Evolutionary conservation across 2,797 vertebrate genomes (phyloP), one percentile per base, ranked within the genome.

Genomic region (Pelobates cultripes): DNA sequence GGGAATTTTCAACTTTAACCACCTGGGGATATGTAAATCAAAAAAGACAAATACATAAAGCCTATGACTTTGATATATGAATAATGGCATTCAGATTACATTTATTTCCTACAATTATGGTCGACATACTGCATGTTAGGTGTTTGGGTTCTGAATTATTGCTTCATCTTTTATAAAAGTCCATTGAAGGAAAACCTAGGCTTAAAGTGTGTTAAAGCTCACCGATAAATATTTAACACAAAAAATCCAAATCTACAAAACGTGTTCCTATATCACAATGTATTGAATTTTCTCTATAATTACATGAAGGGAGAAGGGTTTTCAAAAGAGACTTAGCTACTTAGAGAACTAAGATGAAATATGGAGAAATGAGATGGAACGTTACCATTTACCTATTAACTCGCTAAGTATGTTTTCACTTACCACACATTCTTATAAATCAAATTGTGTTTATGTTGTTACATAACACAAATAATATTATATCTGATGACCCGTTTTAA

Each of bases 1-100:
- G 57, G 28, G 70, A 64, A 70, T 70, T 44, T 60, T 53, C 73
- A 75, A 70, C 55, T 44, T 70, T 51, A 28, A 43, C 73, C 73
- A 76, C 66, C 79, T 81, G 55, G 67, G 73, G 73, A 44, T 75
- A 81, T 70, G 67, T 76, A 70, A 81, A 81, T 81, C 66, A 64
- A 63, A 81, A 68, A 69, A 75, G 79, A 70, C 64, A 80, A 80
- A 80, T 80, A 75, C 28, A 69, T 75, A 75, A 69, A 70, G 74
- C 55, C 42, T 41, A 41, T 80, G 67, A 42, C 28, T 75, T 64
- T 76, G 66, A 81, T 64, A 75, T 75, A 76, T 64, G 69, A 76
- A 45, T 71, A 70, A 70, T 61, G 64, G 47, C 42, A n/a, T 43
- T 10, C 53, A 45, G 45, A 57, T 55, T 61, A 70, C 66, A 43